phyloP scores from a whole-genome alignment of 1,140 invertebrate genomes.

The Frieseomelitta varia region DNA sequence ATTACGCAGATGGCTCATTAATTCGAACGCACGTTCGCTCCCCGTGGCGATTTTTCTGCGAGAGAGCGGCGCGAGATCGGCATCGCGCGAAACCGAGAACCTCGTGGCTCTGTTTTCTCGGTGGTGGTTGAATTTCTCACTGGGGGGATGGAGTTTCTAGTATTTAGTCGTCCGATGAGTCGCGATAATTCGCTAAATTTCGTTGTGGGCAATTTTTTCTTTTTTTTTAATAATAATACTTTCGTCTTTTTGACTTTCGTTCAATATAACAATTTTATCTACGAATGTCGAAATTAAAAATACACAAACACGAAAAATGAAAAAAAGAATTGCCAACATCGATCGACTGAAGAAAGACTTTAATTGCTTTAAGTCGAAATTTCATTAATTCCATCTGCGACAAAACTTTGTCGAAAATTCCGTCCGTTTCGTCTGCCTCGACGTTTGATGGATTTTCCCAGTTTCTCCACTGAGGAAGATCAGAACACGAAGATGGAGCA shows the following conservation, averaged over 20 bases:
- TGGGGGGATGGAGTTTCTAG: not conserved
- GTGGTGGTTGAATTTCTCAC: not conserved
- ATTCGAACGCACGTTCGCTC: constrained; percentile 30
- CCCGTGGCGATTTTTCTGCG: constrained; percentile 34
- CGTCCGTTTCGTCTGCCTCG: not conserved
- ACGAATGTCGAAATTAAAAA: no score
- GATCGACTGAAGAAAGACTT: no score
- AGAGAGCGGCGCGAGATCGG: constrained; percentile 29
- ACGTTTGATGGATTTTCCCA: not conserved
- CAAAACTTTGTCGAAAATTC: no score
- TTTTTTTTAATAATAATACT: not conserved
- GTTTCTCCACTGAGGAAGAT: not conserved
- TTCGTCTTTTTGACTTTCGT: no score
- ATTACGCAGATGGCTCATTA: constrained; percentile 50
- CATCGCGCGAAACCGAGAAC: constrained; percentile 37
- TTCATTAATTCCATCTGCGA: no score
- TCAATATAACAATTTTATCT: no score
- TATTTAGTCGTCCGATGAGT: not conserved
- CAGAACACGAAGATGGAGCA: not conserved
- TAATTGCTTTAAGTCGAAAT: no score
- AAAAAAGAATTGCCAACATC: no score
- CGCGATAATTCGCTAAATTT: not conserved
- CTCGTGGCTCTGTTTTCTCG: not conserved
- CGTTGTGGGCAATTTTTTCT: fast-evolving
- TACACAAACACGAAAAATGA: no score